A percentile compares a stretch with the other conserved stretches of the same genome.
Evolutionary conservation across 2,797 vertebrate species (phyloP).

Genomic region (Clamator glandarius): DNA sequence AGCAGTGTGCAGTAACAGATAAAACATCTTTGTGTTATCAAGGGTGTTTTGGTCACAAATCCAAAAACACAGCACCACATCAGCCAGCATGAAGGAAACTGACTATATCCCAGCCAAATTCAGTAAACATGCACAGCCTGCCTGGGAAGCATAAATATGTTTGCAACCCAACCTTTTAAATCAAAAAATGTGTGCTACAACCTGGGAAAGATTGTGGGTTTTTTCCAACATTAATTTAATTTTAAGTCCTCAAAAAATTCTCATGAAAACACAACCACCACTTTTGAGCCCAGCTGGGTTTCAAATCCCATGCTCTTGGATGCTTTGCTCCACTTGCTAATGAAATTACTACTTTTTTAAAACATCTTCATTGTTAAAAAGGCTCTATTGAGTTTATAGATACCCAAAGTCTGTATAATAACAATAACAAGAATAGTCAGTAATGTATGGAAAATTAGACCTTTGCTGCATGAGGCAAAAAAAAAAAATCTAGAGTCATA

Average conservation of each 20-base stretch:
- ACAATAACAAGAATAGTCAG: not conserved
- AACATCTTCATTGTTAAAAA: not conserved
- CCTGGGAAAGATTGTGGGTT: not conserved
- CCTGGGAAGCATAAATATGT: not conserved
- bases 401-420: not conserved
- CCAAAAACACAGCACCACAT: not conserved
- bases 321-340: not conserved
- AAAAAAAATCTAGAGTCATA: not conserved
- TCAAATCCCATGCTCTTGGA: not conserved
- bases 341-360: not conserved
- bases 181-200: not conserved
- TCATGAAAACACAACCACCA: not conserved
- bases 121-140: not conserved
- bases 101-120: not conserved
- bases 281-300: not conserved
- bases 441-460: not conserved
- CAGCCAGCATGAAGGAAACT: not conserved
- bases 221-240: not conserved
- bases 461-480: not conserved
- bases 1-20: not conserved
- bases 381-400: not conserved
- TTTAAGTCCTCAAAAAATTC: not conserved
- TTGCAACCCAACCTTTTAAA: not conserved
- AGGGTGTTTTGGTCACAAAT: not conserved
- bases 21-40: not conserved